Conservation (phyloP, 2,888 invertebrate genomes). For the Tineola bisselliella region DNA sequence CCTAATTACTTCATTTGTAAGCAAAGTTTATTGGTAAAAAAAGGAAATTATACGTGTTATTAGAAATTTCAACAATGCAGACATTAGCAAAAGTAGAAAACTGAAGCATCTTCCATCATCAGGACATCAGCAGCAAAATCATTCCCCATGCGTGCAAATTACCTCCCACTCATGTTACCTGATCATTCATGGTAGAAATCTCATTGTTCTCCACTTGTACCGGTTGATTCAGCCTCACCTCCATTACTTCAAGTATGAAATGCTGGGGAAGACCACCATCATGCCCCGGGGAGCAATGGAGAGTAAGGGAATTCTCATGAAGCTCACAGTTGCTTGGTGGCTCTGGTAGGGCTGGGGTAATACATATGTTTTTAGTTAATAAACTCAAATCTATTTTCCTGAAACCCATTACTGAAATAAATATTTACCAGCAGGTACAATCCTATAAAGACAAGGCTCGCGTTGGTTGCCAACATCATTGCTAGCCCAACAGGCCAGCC, state of each 20-base stretch:
- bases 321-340: constrained; percentile 79
- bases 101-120: background rate
- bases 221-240: constrained; percentile 63
- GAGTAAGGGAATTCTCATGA: constrained; percentile 74
- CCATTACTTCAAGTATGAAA: constrained; percentile 82
- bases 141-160: background rate
- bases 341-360: constrained; percentile 74
- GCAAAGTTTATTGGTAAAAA: no score
- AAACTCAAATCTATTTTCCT: background rate
- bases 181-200: constrained; percentile 72
- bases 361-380: background rate
- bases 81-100: background rate
- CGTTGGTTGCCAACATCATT: constrained; percentile 84
- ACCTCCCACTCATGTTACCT: constrained; percentile 53
- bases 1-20: no score
- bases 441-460: constrained; percentile 82
- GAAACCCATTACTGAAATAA: background rate
- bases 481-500: constrained; percentile 88
- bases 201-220: constrained; percentile 61
- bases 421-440: constrained; percentile 81
- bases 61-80: no score
- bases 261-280: constrained; percentile 85
- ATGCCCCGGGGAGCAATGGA: constrained; percentile 79
- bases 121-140: background rate
- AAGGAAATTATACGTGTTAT: no score